Conservation (phyloP, 2,797 vertebrate genomes). For the Synanceia verrucosa region DNA sequence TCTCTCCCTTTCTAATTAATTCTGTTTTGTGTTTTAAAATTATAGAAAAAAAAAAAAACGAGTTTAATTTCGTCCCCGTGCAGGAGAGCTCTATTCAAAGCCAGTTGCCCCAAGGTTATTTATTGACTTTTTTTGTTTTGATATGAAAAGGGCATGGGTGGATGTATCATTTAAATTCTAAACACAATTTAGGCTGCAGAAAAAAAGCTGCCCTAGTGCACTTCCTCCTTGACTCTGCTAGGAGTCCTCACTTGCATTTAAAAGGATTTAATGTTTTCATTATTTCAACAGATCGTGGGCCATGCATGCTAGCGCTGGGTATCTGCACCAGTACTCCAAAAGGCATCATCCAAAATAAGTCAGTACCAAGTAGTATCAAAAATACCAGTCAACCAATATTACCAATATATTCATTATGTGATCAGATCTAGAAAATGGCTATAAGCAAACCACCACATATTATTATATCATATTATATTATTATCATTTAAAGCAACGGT, state of each 20-base stretch:
- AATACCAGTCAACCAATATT: too few relatives aligned
- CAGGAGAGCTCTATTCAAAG: conserved; percentile 14
- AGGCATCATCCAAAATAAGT: too few relatives aligned
- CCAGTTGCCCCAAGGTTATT: conserved; percentile 6
- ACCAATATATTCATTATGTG: too few relatives aligned
- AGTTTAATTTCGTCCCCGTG: neutral
- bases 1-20: too few relatives aligned
- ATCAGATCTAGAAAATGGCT: too few relatives aligned
- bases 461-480: too few relatives aligned
- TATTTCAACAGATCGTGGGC: too few relatives aligned
- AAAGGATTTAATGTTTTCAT: neutral
- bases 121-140: conserved; percentile 16
- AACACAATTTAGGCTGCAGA: neutral
- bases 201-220: conserved; percentile 13
- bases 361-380: too few relatives aligned
- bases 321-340: too few relatives aligned
- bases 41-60: neutral
- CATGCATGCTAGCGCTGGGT: too few relatives aligned
- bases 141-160: conserved; percentile 5
- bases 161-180: conserved; percentile 29
- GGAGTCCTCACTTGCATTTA: conserved; percentile 10
- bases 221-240: conserved; percentile 7
- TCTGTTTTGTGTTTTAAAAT: neutral
- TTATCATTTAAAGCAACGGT: too few relatives aligned
- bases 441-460: too few relatives aligned